phyloP scores from a whole-genome alignment of 2,113 vertebrate genomes.

The Pollimyrus isidori region DNA sequence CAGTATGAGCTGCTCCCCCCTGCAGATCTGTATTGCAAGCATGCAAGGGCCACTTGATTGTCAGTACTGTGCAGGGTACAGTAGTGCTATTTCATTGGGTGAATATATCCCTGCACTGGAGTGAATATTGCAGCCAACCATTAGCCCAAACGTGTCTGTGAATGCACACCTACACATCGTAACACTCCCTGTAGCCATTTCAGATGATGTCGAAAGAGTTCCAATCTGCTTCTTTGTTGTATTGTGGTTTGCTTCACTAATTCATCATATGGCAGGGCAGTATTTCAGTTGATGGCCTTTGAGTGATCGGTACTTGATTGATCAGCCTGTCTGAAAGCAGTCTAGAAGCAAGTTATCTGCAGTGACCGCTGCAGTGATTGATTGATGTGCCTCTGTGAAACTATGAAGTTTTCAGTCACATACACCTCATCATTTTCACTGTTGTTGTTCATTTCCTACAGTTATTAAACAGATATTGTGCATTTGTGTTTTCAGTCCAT shows the following conservation, averaged over 20 bases:
- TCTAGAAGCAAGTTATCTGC: background rate
- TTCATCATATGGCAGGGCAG: background rate
- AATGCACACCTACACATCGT: background rate
- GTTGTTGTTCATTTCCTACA: background rate
- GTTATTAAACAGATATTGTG: background rate
- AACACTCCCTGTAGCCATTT: background rate
- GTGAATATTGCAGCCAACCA: background rate
- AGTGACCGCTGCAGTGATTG: background rate
- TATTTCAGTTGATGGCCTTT: background rate
- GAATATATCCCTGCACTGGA: background rate
- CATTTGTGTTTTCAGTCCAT: background rate
- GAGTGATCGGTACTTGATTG: constrained; percentile 13
- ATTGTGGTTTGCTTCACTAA: background rate
- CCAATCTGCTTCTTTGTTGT: background rate
- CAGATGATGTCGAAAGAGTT: background rate
- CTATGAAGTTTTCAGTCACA: background rate
- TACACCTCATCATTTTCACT: background rate
- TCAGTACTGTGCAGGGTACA: background rate
- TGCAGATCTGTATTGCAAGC: background rate
- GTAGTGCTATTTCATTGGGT: background rate
- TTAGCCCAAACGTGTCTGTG: background rate
- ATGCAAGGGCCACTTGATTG: background rate
- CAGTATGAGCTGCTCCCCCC: background rate
- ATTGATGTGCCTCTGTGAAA: background rate
- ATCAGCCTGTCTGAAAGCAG: constrained; percentile 8